A percentile compares a stretch with the other conserved stretches of the same genome.
Evolutionary conservation across 2,797 vertebrate species (phyloP).

Genomic region (Morelia viridis): DNA sequence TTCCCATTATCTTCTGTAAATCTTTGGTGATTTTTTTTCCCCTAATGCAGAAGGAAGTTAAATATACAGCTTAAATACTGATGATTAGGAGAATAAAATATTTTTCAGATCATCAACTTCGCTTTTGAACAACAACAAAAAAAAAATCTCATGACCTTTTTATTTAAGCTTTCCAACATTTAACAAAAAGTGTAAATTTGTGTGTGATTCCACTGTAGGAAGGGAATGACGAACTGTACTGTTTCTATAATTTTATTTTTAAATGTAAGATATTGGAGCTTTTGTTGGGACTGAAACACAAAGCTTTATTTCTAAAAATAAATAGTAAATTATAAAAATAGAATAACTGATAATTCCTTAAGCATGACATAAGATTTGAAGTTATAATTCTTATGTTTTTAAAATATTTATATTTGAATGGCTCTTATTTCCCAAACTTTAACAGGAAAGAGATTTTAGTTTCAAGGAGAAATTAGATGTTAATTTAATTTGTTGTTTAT

Average conservation of each 20-base stretch:
- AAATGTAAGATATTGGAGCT: background rate
- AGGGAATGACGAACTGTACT: background rate
- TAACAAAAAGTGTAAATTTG: background rate
- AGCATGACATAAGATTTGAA: constrained; percentile 46
- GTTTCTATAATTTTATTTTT: background rate
- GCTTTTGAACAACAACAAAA: constrained; percentile 37
- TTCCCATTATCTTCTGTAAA: background rate
- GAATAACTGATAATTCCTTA: constrained; percentile 34
- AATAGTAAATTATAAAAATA: background rate
- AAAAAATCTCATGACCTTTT: too few species aligned
- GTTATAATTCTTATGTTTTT: constrained; percentile 36
- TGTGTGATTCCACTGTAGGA: background rate
- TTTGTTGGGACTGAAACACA: background rate
- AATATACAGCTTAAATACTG: background rate
- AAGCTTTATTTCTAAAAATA: background rate
- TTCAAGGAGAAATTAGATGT: background rate
- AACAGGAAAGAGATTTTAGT: constrained; percentile 21
- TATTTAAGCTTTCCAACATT: background rate
- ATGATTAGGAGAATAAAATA: constrained; percentile 42
- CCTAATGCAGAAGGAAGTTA: background rate
- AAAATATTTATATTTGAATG: constrained; percentile 42
- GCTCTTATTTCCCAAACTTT: constrained; percentile 36
- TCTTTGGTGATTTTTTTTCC: background rate
- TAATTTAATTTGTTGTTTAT: background rate
- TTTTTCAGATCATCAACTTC: constrained; percentile 23